Conservation (phyloP, 92 coral and sea anemone genomes). For the Parazoanthus atlanticus region DNA sequence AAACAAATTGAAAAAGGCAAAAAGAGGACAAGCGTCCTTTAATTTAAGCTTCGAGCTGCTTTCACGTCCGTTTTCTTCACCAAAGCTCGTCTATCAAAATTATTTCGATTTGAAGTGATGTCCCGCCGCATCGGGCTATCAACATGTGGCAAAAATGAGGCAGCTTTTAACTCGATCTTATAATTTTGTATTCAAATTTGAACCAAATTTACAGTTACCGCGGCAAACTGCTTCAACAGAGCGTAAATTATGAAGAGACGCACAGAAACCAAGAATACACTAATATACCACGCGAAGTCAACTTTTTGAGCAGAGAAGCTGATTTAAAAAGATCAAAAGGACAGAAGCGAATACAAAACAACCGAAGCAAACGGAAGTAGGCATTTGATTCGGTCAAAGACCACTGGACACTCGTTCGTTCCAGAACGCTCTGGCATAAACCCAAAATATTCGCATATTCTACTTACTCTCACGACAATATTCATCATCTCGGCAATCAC, state of each 20-base stretch:
- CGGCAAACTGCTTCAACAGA: slow-evolving; percentile 18
- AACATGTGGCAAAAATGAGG: not conserved
- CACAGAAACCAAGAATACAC: not conserved
- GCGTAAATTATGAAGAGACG: slow-evolving; percentile 11
- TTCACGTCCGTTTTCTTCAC: not conserved
- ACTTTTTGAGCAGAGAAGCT: not conserved
- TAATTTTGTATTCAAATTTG: slow-evolving; percentile 12
- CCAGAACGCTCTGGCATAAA: not conserved
- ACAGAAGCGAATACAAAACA: slow-evolving; percentile 3
- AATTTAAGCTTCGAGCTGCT: not conserved
- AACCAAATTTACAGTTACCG: slow-evolving; percentile 3
- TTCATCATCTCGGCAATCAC: slow-evolving; percentile 27
- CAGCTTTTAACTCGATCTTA: not conserved
- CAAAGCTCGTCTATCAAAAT: not conserved
- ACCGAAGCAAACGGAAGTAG: slow-evolving; percentile 26
- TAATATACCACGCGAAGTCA: not conserved
- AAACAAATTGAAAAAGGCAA: not conserved
- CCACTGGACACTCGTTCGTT: slow-evolving; percentile 3
- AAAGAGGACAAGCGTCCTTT: not conserved
- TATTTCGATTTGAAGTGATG: not conserved
- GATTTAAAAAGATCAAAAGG: not conserved
- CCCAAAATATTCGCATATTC: not conserved
- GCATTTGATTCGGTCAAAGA: slow-evolving; percentile 22
- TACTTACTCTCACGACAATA: slow-evolving; percentile 24
- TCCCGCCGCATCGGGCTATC: not conserved